Base-by-base conservation (phyloP, 2,797 vertebrate genomes). In the Fratercula arctica region DNA sequence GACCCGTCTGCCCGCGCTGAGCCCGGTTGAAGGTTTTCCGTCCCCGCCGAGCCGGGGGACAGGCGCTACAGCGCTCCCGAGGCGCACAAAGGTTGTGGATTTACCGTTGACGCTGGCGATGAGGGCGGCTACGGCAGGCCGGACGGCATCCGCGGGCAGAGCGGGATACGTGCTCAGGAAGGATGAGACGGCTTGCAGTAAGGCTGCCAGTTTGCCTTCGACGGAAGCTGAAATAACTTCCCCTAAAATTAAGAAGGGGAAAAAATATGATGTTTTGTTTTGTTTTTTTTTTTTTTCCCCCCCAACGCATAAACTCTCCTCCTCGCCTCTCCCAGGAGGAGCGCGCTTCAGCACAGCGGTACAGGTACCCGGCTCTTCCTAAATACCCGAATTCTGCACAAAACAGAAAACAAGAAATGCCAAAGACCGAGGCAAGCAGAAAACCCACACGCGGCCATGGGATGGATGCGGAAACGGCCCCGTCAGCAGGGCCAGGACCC, bases 141-240 rank as follows among this genome's bases (percentile, higher is more conserved):
- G 94, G 43, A 88, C 79, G 53, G 66, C 46, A 5, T 85, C 74
- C 35, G 59, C n/a, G 23, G 89, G 73, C 54, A 96, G 31, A n/a
- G 81, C 72, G 16, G 98, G 96, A 25, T 93, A 94, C 4, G 90
- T 72, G 46, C n/a, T 86, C n/a, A 88, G 87, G 68, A 96, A 87
- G 51, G 82, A 93, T 48, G 95, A 85, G 59, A 97, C 29, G 18
- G 93, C 66, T 28, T 83, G 69, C 25, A 97, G 90, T 60, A 97
- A 68, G 7, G 91, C 87, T 26, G 78, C 61, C 60, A 96, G 64
- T 63, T 83, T 90, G 37, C 75, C 43, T 67, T 96, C 92, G 37
- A 82, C 59, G 4, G 94, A 59, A 20, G 33, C 68, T 50, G 97
- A 73, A 75, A 90, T 37, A 25, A 75, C 69, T 31, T 82, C 73